A percentile compares a stretch with the other conserved stretches of the same genome.
phyloP scores from a whole-genome alignment of 2,113 vertebrate genomes.

The mouse (Mus musculus) region GRCm39 chr2:60713001-60713500 shows the following conservation, averaged over 20 bases:
- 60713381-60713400: constrained; percentile 17
- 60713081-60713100: background rate
- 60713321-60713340: background rate
- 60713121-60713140: constrained; percentile 9
- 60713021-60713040: background rate
- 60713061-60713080: constrained; percentile 18
- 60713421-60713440: constrained; percentile 45
- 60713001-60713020: background rate
- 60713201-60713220: constrained; percentile 38
- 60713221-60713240: background rate
- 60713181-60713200: constrained; percentile 45
- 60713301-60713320: background rate
- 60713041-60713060: constrained; percentile 25
- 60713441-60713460: background rate
- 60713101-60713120: constrained; percentile 7
- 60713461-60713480: background rate
- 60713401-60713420: constrained; percentile 10
- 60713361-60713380: background rate
- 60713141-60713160: background rate
- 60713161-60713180: constrained; percentile 37
- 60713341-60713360: background rate
- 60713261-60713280: background rate
- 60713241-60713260: background rate
- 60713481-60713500: constrained; percentile 28
- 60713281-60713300: no score